Evolutionary conservation across 2,797 vertebrate species (phyloP).

Genomic region (Tokudaia tokunoshimensis): DNA sequence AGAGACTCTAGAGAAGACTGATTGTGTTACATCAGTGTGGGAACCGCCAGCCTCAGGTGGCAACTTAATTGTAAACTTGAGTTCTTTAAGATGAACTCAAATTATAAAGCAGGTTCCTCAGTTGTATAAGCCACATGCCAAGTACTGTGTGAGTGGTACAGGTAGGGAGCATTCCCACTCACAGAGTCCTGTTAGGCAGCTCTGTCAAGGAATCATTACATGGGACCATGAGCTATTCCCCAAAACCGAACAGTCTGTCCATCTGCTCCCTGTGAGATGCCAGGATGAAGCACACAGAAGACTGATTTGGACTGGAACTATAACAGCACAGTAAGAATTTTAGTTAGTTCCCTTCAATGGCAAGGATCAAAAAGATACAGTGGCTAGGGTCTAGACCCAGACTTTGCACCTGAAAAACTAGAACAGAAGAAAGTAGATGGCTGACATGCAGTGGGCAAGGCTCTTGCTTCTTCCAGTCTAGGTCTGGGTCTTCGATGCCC

Average conservation of each 20-base stretch:
- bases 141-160: accelerated
- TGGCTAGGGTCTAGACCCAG: not conserved
- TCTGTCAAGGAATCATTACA: not conserved
- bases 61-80: not conserved
- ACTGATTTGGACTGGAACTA: not conserved
- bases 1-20: not conserved
- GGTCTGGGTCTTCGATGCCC: not conserved
- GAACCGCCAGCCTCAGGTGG: not conserved
- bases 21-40: too few relatives aligned
- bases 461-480: not conserved
- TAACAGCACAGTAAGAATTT: not conserved
- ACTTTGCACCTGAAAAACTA: not conserved
- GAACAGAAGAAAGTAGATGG: too few relatives aligned
- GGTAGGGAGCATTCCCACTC: accelerated
- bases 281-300: not conserved
- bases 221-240: not conserved
- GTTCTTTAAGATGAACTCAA: constrained; percentile 13
- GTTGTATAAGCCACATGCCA: not conserved
- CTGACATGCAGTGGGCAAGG: not conserved
- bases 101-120: not conserved
- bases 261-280: not conserved
- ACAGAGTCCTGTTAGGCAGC: not conserved
- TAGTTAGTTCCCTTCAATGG: not conserved
- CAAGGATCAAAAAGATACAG: not conserved
- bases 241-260: not conserved